Conservation (phyloP, 2,797 vertebrate species). For the Onychomys arenicola region DNA sequence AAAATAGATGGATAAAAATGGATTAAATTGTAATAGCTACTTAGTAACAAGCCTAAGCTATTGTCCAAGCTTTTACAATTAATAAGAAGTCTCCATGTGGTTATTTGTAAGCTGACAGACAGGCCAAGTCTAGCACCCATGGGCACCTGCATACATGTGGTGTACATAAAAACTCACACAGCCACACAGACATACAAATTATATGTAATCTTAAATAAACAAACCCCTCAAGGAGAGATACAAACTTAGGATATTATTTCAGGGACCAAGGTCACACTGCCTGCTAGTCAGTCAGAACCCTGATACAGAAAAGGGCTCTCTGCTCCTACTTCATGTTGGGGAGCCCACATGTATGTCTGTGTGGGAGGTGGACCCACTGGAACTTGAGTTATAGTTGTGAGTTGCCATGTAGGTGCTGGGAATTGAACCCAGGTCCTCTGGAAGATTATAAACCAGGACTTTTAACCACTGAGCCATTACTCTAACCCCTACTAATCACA, state of each 20-base stretch:
- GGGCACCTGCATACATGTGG: background rate
- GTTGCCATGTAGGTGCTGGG: background rate
- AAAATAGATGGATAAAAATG: background rate
- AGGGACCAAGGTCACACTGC: rapidly evolving
- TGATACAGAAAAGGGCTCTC: background rate
- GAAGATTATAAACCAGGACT: background rate
- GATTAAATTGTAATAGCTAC: background rate
- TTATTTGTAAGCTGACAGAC: background rate
- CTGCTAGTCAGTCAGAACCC: background rate
- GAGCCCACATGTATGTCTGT: background rate
- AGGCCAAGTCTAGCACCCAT: background rate
- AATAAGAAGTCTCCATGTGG: background rate
- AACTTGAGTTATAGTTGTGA: background rate
- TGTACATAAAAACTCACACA: background rate
- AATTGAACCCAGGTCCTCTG: background rate
- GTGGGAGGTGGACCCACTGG: background rate
- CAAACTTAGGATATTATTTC: background rate
- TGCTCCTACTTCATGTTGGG: background rate
- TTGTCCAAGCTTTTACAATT: background rate
- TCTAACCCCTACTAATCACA: background rate
- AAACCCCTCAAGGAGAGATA: background rate
- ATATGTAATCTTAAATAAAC: background rate
- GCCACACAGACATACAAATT: background rate
- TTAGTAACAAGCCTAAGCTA: background rate
- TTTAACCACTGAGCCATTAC: background rate